Percentiles rank a stretch among this genome's conserved stretches.
Conservation (phyloP, 2,113 vertebrate species). For the human region DNA sequence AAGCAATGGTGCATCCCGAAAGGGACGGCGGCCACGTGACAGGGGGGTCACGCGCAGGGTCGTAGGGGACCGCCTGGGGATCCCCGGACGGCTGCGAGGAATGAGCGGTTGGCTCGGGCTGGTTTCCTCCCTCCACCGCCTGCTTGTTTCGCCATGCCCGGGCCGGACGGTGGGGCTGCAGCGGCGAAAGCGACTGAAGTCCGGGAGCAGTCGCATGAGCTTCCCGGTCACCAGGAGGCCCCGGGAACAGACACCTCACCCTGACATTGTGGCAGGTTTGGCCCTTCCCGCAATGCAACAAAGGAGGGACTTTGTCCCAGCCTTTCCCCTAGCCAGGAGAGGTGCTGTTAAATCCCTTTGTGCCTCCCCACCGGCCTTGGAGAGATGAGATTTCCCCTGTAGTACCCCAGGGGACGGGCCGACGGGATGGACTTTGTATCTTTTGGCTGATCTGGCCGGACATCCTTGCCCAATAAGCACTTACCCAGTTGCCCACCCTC, state of each 20-base stretch:
- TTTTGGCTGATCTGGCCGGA: neutral
- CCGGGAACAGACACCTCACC: neutral
- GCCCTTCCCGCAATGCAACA: slow-evolving; percentile 79
- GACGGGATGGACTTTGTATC: neutral
- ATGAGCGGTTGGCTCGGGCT: neutral
- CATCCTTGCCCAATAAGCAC: neutral
- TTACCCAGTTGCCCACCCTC: neutral
- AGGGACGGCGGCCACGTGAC: neutral
- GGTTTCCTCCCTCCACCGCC: neutral
- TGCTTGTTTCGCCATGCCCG: neutral
- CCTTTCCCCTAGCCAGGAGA: slow-evolving; percentile 85
- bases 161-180: neutral
- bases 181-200: neutral
- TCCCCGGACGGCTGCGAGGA: rapidly evolving
- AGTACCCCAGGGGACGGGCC: neutral
- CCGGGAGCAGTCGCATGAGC: slow-evolving; percentile 40
- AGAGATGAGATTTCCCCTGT: neutral
- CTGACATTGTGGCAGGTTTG: slow-evolving; percentile 85
- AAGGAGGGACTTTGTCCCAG: slow-evolving; percentile 84
- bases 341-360: neutral
- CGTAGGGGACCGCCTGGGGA: rapidly evolving
- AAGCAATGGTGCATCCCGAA: neutral
- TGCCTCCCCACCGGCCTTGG: neutral
- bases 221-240: slow-evolving; percentile 81
- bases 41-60: neutral